Percentiles rank a stretch among this genome's conserved stretches.
Evolutionary conservation across 2,113 vertebrate species (phyloP).

Genomic region (Lathamus discolor): DNA sequence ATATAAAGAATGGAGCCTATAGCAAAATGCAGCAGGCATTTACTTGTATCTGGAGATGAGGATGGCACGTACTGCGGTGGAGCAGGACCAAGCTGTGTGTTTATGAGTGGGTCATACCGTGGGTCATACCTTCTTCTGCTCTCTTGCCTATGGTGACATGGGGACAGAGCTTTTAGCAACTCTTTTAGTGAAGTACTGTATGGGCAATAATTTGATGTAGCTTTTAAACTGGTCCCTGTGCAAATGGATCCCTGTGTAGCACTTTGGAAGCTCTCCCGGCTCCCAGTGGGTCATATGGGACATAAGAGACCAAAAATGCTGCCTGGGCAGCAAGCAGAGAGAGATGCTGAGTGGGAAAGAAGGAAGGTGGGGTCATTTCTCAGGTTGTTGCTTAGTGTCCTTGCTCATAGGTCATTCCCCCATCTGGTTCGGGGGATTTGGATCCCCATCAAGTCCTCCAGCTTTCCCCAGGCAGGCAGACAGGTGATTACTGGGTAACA

Average conservation of each 20-base stretch:
- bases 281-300: neutral
- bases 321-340: neutral
- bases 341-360: neutral
- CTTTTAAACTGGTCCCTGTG: neutral
- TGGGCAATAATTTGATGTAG: too few species aligned
- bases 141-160: neutral
- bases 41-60: neutral
- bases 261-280: neutral
- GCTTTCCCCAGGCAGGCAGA: neutral
- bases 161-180: neutral
- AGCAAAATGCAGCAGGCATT: neutral
- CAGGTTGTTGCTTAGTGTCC: neutral
- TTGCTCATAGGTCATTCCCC: neutral
- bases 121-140: neutral
- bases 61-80: neutral
- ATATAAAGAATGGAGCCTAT: neutral
- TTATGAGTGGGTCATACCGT: rapidly evolving
- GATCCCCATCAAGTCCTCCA: neutral
- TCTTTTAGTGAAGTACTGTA: neutral
- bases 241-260: neutral
- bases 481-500: rapidly evolving
- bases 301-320: neutral
- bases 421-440: neutral
- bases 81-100: neutral
- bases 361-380: neutral